phyloP scores from a whole-genome alignment of 2,888 invertebrate species.

The Phaonia tiefii region DNA sequence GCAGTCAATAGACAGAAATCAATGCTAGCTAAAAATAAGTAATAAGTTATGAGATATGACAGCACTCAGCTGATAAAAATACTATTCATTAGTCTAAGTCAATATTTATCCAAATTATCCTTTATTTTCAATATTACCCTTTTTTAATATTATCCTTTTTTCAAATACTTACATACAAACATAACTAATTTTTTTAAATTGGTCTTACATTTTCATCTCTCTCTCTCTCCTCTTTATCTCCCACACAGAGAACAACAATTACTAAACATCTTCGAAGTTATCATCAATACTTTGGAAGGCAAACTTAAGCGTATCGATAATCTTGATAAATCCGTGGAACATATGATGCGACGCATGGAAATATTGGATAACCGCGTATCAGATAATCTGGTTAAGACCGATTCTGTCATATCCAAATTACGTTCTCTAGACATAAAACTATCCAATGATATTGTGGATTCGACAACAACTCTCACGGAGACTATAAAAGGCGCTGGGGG shows the following conservation, averaged over 20 bases:
- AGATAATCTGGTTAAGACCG: conserved; percentile 92
- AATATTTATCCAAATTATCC: too few relatives aligned
- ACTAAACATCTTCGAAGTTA: conserved; percentile 93
- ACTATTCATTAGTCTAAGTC: too few relatives aligned
- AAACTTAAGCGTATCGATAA: conserved; percentile 94
- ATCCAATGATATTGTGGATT: conserved; percentile 83
- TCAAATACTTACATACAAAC: too few relatives aligned
- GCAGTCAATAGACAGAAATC: too few relatives aligned
- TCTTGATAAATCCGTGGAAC: conserved; percentile 92
- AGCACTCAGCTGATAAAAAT: too few relatives aligned
- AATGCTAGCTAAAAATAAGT: too few relatives aligned
- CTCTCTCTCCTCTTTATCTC: neutral
- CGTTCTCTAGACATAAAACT: conserved; percentile 88
- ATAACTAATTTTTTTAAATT: too few relatives aligned
- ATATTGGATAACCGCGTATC: conserved; percentile 90
- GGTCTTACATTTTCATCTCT: conserved; percentile 6
- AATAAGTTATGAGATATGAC: too few relatives aligned
- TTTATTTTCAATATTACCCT: too few relatives aligned
- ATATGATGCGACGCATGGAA: conserved; percentile 92
- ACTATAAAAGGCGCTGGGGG: conserved; percentile 50
- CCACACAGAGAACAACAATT: conserved; percentile 90
- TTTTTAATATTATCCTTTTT: too few relatives aligned
- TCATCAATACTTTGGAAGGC: conserved; percentile 92
- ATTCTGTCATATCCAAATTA: conserved; percentile 89
- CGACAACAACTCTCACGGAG: conserved; percentile 54